Conservation (phyloP, 1,140 invertebrate species). For the Drosophila mojavensis region DNA sequence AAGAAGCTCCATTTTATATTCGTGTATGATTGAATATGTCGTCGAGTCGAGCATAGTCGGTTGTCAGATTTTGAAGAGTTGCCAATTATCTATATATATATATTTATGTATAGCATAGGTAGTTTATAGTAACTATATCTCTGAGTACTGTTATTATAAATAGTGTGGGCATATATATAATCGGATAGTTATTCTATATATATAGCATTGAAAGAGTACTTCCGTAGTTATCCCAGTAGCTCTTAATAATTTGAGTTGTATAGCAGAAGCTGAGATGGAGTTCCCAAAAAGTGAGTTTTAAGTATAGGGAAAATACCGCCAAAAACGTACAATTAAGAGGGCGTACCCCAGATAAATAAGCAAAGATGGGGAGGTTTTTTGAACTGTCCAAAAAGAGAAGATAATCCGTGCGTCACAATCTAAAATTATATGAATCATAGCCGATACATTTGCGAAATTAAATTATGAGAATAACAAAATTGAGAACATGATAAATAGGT, state of each 20-base stretch:
- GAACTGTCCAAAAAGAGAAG: not conserved
- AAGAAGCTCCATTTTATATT: no score
- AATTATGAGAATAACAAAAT: not conserved
- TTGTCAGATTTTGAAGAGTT: no score
- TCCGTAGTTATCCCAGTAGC: not conserved
- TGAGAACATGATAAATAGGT: no score
- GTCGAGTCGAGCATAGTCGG: no score
- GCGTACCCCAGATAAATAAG: not conserved
- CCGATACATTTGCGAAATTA: not conserved
- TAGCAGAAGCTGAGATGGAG: not conserved
- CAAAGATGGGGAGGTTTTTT: not conserved
- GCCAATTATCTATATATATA: no score
- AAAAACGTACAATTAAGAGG: not conserved
- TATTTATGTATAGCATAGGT: no score
- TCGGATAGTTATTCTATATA: no score
- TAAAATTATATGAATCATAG: not conserved
- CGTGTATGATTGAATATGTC: no score
- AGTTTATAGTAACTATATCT: no score
- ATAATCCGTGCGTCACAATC: not conserved
- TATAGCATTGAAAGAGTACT: no score
- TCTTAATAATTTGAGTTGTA: not conserved
- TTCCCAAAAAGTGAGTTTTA: not conserved
- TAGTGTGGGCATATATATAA: no score
- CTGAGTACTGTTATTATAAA: no score
- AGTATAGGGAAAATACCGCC: not conserved